Evolutionary conservation across 2,888 invertebrate species (phyloP), one percentile per base, ranked within the genome.

Genomic region (Cryptosula pallasiana): DNA sequence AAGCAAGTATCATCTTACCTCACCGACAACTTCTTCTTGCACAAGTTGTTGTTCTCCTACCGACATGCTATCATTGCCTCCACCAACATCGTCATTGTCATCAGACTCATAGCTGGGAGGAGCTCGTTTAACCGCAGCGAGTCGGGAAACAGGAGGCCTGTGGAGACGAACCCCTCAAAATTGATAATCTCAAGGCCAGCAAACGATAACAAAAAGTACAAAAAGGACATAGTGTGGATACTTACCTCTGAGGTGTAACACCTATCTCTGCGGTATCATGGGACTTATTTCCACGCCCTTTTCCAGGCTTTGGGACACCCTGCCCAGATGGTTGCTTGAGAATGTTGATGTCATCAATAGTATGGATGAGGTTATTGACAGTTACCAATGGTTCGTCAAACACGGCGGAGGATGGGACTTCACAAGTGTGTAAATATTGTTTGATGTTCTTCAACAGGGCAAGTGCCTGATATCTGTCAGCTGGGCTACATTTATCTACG

Each of bases 391-490:
- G 63, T 32, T 63, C 63, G 3, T 63, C 63, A n/a, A 63, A 63
- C 63, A 63, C 63, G 5, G 63, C 9, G 2, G 27, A 9, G 32
- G 5, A 16, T 13, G 25, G 25, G 32, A 32, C 63, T 29, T 63
- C 63, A 45, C 45, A 45, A 45, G 5, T 45, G 20, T 45, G 45
- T 13, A 63, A 32, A n/a, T 63, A 63, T 63, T 63, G 32, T 27
- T 63, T 63, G 2, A 63, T 63, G n/a, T 63, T 63, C 32, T 63
- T 63, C 27, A 63, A 32, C 32, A 63, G 32, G 9, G 32, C 63
- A 9, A 63, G 27, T 13, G 27, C 32, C 27, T 63, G 63, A 63
- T 25, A 20, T 63, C 27, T 20, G 63, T 63, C 63, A 25, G 29
- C 32, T 13, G 63, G 32, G 27, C 27, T 27, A 34, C 25, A 16